phyloP scores from a whole-genome alignment of 2,113 vertebrate genomes.

The Junco hyemalis region DNA sequence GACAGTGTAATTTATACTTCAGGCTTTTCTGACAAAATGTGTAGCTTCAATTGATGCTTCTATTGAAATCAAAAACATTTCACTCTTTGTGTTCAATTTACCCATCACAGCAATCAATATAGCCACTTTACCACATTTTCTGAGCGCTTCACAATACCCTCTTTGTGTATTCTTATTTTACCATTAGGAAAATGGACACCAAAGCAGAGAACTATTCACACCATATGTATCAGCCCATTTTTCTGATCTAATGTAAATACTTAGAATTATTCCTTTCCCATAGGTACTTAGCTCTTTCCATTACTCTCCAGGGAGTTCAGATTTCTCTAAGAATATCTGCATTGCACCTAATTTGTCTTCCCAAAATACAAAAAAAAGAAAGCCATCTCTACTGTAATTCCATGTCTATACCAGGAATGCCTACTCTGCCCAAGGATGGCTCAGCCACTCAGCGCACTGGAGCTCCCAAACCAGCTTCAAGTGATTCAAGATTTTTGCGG shows the following conservation, averaged over 20 bases:
- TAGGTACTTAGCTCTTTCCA: neutral
- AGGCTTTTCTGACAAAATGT: slow-evolving; percentile 14
- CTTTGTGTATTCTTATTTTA: neutral
- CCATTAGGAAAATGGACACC: neutral
- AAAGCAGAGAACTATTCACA: neutral
- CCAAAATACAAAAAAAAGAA: neutral
- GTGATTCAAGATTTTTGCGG: neutral
- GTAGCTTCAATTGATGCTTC: neutral
- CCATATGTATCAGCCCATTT: neutral
- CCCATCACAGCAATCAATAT: neutral
- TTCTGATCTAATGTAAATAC: neutral
- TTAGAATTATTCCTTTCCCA: neutral
- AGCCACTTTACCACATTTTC: neutral
- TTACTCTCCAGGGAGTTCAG: neutral
- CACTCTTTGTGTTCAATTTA: neutral
- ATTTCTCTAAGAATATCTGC: neutral
- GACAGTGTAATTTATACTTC: slow-evolving; percentile 25
- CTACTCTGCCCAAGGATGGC: neutral
- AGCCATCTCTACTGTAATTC: neutral
- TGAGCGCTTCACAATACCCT: neutral
- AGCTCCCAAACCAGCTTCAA: neutral
- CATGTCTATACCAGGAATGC: neutral
- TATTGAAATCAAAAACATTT: slow-evolving; percentile 5
- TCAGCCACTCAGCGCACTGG: neutral
- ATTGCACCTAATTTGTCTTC: neutral